A percentile compares a stretch with the other conserved stretches of the same genome.
phyloP scores from a whole-genome alignment of 2,888 invertebrate species.

The Noctua fimbriata region DNA sequence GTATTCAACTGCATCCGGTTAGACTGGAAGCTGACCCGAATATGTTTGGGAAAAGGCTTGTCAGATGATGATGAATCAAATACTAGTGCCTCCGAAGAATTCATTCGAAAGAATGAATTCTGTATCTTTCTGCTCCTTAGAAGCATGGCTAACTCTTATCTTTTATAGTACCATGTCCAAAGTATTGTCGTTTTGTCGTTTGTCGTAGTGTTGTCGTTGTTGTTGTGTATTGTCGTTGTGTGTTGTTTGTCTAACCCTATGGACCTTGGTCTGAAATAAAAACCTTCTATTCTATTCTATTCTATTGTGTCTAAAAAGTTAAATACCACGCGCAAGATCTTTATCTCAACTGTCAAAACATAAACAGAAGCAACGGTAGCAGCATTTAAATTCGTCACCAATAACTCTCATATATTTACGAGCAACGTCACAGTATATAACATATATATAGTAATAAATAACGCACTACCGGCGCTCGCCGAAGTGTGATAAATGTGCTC shows the following conservation, averaged over 20 bases:
- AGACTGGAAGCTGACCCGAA: too few relatives aligned
- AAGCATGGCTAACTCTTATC: neutral
- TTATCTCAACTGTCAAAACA: neutral
- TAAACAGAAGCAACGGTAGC: conserved; percentile 28
- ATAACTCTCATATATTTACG: conserved; percentile 58
- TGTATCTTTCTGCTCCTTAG: too few relatives aligned
- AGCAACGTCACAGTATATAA: conserved; percentile 37
- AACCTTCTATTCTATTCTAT: too few relatives aligned
- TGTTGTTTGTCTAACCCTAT: too few relatives aligned
- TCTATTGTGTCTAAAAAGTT: neutral
- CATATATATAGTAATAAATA: conserved; percentile 52
- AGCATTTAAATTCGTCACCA: conserved; percentile 59
- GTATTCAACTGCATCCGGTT: too few relatives aligned
- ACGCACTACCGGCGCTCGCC: conserved; percentile 48
- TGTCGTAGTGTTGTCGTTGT: too few relatives aligned
- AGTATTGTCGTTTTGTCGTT: too few relatives aligned
- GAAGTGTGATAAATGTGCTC: conserved; percentile 54
- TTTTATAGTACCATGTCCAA: neutral
- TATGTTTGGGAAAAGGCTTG: too few relatives aligned
- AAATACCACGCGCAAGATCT: neutral
- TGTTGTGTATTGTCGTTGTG: too few relatives aligned
- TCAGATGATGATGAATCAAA: too few relatives aligned
- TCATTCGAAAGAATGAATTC: neutral
- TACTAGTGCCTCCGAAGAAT: neutral
- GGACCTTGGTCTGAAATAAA: too few relatives aligned